Conservation (phyloP, 2,888 invertebrate species). For the Philonicus albiceps region DNA sequence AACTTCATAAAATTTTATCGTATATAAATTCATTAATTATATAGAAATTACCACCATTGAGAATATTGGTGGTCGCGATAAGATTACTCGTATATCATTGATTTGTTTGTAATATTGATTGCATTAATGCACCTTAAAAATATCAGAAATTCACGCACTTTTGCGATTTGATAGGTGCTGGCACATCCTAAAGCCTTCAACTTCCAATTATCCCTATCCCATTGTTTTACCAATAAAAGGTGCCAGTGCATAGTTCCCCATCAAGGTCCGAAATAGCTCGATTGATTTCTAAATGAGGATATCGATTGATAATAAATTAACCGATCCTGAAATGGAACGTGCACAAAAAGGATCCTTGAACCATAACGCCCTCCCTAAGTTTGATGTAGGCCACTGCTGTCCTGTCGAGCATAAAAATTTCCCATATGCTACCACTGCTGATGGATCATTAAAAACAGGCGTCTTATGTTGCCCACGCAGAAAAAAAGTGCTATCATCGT, state of each 20-base stretch:
- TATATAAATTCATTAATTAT: too few relatives aligned
- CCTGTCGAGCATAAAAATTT: not conserved
- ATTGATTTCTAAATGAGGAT: not conserved
- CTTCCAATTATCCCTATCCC: not conserved
- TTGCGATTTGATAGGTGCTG: not conserved
- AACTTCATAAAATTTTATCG: too few relatives aligned
- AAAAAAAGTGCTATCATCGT: conserved; percentile 28
- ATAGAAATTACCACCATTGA: too few relatives aligned
- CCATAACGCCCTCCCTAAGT: not conserved
- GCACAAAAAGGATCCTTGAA: not conserved
- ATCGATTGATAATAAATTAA: not conserved
- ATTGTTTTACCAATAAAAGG: not conserved
- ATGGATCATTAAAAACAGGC: conserved; percentile 32
- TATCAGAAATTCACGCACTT: not conserved
- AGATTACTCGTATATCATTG: too few relatives aligned
- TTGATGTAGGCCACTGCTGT: not conserved
- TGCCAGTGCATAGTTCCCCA: not conserved
- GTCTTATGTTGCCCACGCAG: not conserved
- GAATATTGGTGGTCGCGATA: too few relatives aligned
- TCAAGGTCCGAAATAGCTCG: not conserved
- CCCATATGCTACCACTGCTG: conserved; percentile 32
- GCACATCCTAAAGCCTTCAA: not conserved
- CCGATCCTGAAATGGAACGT: not conserved
- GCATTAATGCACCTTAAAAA: too few relatives aligned
- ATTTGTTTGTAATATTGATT: too few relatives aligned